Evolutionary conservation across 2,113 vertebrate species (phyloP), one percentile per base, ranked within the genome.

Genomic region (Podarcis raffonei): DNA sequence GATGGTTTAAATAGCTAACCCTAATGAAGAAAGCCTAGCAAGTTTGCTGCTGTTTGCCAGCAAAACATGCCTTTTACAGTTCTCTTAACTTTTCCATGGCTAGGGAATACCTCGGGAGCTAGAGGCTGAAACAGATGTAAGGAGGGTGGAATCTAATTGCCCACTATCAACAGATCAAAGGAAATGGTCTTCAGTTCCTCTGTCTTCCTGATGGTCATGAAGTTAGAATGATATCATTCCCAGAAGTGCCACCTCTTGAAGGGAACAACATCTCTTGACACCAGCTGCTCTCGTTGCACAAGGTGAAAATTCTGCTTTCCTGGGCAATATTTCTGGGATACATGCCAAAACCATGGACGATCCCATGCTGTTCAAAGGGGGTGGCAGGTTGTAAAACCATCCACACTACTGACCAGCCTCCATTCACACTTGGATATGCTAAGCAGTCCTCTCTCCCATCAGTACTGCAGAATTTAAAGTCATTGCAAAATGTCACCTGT

Each of bases 1-100:
- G 96, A 96, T 94, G 92, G 96, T 94, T 96, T 96, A 96, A 97
- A 96, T 95, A 92, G 96, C 94, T 94, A 96, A 87, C 79, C 87
- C 91, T 96, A 97, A 97, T 92, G 95, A 97, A 97, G 96, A 97
- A 96, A 96, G 93, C 93, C 96, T 95, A 96, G 95, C 95, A 91
- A 93, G 91, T 94, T 94, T 94, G 93, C 95, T 97, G 96, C 96
- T 93, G 95, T 95, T 97, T 94, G 94, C 92, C 95, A 95, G 95
- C 91, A 94, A 96, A 97, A 94, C 93, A 96, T 87, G 87, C 88
- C 93, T 95, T 96, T 96, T 95, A 95, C 90, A 95, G 93, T 94
- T 94, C 0, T 57, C 0, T 87, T 96, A 96, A 92, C 85, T 92
- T 89, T 94, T 93, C 91, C 30, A 68, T 87, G 80, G 91, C 89